Evolutionary conservation across 2,113 vertebrate species (phyloP).

Genomic region (Raphicerus campestris): DNA sequence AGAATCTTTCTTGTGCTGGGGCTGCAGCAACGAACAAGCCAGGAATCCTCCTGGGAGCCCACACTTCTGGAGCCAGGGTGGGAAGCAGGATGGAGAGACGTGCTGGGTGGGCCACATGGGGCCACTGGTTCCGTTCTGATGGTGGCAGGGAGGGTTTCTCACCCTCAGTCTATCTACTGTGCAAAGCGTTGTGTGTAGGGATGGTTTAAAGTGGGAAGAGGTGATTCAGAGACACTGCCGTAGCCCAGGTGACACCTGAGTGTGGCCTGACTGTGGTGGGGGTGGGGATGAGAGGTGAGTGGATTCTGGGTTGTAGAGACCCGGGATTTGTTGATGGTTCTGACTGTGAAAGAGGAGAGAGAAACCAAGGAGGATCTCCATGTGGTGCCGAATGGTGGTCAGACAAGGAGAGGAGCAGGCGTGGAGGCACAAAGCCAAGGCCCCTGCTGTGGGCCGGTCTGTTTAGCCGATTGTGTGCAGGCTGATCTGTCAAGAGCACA

Average conservation of each 20-base stretch:
- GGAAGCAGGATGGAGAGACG: neutral
- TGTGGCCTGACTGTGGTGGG: fast-evolving
- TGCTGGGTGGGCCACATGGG: too few species aligned
- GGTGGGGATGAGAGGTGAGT: neutral
- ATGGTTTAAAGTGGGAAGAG: neutral
- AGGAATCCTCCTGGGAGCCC: neutral
- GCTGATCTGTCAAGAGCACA: neutral
- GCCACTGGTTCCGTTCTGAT: neutral
- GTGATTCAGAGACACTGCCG: fast-evolving
- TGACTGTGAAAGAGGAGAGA: neutral
- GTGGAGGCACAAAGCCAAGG: neutral
- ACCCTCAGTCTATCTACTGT: neutral
- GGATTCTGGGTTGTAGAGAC: neutral
- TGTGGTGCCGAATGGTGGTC: too few species aligned
- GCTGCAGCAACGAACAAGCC: neutral
- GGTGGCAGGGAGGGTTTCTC: neutral
- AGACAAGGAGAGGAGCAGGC: neutral
- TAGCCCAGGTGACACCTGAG: fast-evolving
- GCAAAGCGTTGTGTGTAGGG: neutral
- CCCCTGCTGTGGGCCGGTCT: neutral
- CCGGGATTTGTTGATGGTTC: neutral
- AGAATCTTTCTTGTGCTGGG: neutral
- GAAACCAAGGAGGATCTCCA: neutral
- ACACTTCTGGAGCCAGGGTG: neutral
- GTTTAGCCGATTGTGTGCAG: too few species aligned